Conservation (phyloP, 2,797 vertebrate genomes). For the Numenius phaeopus region DNA sequence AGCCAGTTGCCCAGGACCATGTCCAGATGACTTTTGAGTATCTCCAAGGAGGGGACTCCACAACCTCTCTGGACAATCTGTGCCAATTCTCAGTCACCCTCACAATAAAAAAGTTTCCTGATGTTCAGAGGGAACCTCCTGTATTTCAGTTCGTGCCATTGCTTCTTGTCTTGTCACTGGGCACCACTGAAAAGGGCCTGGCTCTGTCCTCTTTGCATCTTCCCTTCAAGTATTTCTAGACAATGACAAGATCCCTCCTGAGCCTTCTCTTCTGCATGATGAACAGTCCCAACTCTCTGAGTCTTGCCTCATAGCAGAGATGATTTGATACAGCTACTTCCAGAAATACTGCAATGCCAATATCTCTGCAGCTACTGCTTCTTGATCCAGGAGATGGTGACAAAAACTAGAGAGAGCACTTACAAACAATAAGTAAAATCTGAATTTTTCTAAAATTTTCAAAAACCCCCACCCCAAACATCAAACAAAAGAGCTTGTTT, state of each 20-base stretch:
- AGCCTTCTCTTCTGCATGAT: background rate
- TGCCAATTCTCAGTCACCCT: background rate
- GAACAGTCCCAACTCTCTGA: background rate
- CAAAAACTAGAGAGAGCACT: background rate
- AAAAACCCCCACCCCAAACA: background rate
- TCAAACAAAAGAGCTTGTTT: background rate
- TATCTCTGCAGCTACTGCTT: background rate
- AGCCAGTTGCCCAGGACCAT: background rate
- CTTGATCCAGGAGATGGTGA: background rate
- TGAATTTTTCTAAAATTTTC: background rate
- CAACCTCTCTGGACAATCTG: background rate
- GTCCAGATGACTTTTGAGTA: background rate
- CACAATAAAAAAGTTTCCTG: background rate
- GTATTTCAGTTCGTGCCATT: background rate
- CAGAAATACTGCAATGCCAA: background rate
- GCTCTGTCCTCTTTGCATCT: fast-evolving
- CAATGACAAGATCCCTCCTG: background rate
- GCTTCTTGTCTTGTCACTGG: background rate
- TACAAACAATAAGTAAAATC: background rate
- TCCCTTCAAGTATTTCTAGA: background rate
- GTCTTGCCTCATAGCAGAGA: background rate
- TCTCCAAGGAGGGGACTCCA: background rate
- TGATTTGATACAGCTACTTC: background rate
- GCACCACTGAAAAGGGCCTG: background rate
- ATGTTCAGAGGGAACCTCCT: background rate